Percentiles rank a stretch among this genome's conserved stretches.
Evolutionary conservation across 2,797 vertebrate species (phyloP).

Genomic region (Balearica regulorum): DNA sequence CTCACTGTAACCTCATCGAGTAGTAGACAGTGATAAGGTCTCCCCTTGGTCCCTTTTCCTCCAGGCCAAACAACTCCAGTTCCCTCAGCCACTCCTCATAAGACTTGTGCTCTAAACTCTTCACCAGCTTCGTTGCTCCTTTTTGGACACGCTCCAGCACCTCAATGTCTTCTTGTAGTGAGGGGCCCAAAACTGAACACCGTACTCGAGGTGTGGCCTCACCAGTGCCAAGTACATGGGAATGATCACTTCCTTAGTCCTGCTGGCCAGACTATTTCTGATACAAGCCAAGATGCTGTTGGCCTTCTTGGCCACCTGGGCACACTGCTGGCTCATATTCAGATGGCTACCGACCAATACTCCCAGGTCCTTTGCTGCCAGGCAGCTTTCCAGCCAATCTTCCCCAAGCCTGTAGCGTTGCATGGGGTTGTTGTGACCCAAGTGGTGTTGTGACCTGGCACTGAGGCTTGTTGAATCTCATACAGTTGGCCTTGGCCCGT

Average conservation of each 20-base stretch:
- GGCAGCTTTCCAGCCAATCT: neutral
- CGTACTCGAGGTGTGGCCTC: neutral
- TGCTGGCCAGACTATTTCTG: neutral
- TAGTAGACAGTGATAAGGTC: rapidly evolving
- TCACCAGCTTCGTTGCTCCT: neutral
- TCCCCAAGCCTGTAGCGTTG: neutral
- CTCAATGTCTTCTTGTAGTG: neutral
- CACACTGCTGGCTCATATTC: neutral
- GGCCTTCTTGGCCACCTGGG: neutral
- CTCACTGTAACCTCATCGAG: rapidly evolving
- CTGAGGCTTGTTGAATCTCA: neutral
- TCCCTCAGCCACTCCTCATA: neutral
- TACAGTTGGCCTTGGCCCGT: neutral
- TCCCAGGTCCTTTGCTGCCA: neutral
- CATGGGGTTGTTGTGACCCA: neutral
- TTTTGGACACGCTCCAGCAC: rapidly evolving
- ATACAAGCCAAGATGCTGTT: neutral
- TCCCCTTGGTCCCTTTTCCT: neutral
- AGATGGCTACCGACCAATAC: rapidly evolving
- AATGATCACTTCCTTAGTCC: rapidly evolving
- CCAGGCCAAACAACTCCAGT: neutral
- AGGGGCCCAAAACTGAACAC: neutral
- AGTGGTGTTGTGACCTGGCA: rapidly evolving
- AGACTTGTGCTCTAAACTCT: neutral
- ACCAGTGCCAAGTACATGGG: neutral